phyloP scores from a whole-genome alignment of 2,113 vertebrate genomes.

The Calypte anna region DNA sequence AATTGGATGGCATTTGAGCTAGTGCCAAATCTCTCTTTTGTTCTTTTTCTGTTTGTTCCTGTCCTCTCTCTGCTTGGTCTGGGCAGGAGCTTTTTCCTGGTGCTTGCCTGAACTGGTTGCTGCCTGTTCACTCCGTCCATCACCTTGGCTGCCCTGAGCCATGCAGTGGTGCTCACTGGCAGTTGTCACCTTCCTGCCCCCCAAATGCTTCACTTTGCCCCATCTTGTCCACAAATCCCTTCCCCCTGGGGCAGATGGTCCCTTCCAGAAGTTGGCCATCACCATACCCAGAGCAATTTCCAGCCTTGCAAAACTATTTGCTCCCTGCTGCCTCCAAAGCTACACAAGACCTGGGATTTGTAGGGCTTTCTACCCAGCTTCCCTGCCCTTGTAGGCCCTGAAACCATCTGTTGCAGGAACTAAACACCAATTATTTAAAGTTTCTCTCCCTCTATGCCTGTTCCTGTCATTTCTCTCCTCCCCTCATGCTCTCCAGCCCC shows the following conservation, averaged over 20 bases:
- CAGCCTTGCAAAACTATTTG: neutral
- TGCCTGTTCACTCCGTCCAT: neutral
- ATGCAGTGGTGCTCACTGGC: neutral
- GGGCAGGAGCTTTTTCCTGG: conserved; percentile 40
- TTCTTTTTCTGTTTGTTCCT: conserved; percentile 38
- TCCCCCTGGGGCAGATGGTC: neutral
- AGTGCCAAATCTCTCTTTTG: conserved; percentile 51
- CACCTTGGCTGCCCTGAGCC: neutral
- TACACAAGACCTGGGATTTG: neutral
- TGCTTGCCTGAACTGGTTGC: conserved; percentile 15
- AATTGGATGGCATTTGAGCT: conserved; percentile 47
- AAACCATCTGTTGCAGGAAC: neutral
- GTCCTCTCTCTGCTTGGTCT: neutral
- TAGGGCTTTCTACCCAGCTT: neutral
- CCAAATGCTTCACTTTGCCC: accelerated
- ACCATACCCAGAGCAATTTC: neutral
- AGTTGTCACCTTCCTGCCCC: neutral
- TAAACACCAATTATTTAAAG: neutral
- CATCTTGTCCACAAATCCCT: neutral
- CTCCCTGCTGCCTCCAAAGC: neutral
- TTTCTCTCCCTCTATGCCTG: neutral
- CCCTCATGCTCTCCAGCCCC: neutral
- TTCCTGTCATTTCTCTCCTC: neutral
- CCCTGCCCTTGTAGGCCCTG: neutral
- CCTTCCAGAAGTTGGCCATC: neutral